A percentile compares a stretch with the other conserved stretches of the same genome.
Conservation (phyloP, 2,888 invertebrate genomes). For the Drosophila flavopinicola region DNA sequence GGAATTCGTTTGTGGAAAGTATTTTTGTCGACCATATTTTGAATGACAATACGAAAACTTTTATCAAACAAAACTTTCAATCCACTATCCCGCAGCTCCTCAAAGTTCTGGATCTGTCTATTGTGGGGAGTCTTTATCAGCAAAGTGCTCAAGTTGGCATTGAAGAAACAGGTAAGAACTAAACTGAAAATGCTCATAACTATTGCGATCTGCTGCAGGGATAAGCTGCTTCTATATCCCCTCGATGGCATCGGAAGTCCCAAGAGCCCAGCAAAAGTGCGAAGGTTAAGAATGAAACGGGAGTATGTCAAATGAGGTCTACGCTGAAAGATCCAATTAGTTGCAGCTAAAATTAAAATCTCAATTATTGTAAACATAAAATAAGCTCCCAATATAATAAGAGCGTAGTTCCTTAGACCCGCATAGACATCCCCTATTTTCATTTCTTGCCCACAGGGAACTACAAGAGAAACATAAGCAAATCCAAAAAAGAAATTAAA, state of each 20-base stretch:
- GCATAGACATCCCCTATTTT: constrained; percentile 12
- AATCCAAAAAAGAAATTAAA: background rate
- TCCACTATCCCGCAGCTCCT: constrained; percentile 18
- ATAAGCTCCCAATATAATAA: constrained; percentile 21
- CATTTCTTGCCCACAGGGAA: constrained; percentile 32
- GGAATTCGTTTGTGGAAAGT: no score
- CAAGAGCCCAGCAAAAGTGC: constrained; percentile 21
- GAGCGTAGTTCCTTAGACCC: background rate
- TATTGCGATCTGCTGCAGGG: constrained; percentile 22
- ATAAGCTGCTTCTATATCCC: constrained; percentile 1
- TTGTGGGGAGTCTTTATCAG: constrained; percentile 18
- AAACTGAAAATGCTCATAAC: constrained; percentile 37
- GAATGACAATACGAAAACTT: no score
- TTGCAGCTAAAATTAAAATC: background rate
- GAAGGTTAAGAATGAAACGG: constrained; percentile 12
- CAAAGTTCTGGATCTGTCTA: constrained; percentile 17
- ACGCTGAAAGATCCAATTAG: background rate
- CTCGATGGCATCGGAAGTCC: constrained; percentile 27
- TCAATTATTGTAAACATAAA: constrained; percentile 19
- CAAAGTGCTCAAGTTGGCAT: constrained; percentile 36
- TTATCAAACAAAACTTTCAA: constrained; percentile 7
- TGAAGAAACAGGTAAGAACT: constrained; percentile 30
- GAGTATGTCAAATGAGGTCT: background rate
- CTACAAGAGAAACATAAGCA: constrained; percentile 15
- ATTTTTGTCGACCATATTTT: no score